These are phyloP conservation scores for Heteropelma amictum DNA, from an alignment of 2,888 invertebrate species.

Conservation along the genomic window DNA sequence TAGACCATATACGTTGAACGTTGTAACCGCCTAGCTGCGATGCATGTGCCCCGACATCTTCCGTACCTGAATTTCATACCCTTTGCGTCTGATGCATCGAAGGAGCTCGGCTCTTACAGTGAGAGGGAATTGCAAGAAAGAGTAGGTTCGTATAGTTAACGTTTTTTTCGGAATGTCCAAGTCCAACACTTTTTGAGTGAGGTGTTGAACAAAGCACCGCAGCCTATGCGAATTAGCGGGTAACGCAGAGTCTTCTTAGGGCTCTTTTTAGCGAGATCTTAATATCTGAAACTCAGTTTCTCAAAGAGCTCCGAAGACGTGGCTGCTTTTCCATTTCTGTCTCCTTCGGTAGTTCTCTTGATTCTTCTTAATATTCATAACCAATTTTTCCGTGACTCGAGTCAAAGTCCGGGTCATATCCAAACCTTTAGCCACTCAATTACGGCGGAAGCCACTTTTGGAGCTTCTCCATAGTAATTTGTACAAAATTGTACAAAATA, in stretches of 20 bases:
- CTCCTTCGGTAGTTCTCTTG: slow-evolving; percentile 41
- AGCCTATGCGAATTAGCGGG: too few species aligned
- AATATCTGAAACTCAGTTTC: slow-evolving; percentile 43
- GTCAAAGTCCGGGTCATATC: slow-evolving; percentile 6
- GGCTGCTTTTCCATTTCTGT: slow-evolving; percentile 13
- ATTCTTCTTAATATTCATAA: slow-evolving; percentile 55
- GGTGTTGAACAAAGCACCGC: too few species aligned
- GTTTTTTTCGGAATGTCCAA: slow-evolving; percentile 46
- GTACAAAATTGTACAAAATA: too few species aligned
- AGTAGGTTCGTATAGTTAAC: slow-evolving; percentile 46
- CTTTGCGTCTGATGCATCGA: slow-evolving; percentile 35
- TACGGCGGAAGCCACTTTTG: slow-evolving; percentile 10
- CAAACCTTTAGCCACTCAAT: neutral
- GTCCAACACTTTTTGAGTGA: too few species aligned
- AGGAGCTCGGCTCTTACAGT: slow-evolving; percentile 35
- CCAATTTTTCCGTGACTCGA: slow-evolving; percentile 46
- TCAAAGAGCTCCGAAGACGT: slow-evolving; percentile 2
- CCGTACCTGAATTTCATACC: slow-evolving; percentile 26
- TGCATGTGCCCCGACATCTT: slow-evolving; percentile 19
- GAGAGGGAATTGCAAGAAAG: neutral
- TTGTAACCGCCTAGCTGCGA: slow-evolving; percentile 8
- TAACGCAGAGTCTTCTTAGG: too few species aligned
- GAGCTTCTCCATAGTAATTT: too few species aligned
- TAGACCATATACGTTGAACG: neutral
- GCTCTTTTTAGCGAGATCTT: slow-evolving; percentile 39